Evolutionary conservation across 1,140 invertebrate genomes (phyloP).

Genomic region (Plodia interpunctella): DNA sequence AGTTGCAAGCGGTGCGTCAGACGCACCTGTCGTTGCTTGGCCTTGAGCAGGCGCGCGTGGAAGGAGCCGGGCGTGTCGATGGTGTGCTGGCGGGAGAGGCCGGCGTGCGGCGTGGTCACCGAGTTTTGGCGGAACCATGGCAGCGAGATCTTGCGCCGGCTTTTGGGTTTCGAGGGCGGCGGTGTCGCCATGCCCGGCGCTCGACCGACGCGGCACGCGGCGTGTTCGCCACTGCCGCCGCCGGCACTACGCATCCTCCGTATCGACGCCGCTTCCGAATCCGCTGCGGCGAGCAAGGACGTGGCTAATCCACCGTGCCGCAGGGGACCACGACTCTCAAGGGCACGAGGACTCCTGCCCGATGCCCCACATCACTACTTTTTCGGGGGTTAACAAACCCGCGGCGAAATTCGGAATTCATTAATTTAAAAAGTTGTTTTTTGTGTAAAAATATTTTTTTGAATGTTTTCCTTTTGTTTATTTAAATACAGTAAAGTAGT

Average conservation of each 20-base stretch:
- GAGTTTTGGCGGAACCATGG: constrained; percentile 92
- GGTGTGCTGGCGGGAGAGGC: constrained; percentile 89
- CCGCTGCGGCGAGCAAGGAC: constrained; percentile 33
- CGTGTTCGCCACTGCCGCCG: constrained; percentile 55
- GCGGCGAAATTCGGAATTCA: too few species aligned
- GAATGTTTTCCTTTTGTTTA: too few species aligned
- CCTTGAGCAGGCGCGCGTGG: constrained; percentile 80
- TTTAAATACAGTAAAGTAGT: too few species aligned
- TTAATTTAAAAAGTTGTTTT: too few species aligned
- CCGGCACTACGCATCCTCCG: constrained; percentile 72
- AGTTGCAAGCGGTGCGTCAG: constrained; percentile 17
- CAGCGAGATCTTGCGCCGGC: constrained; percentile 89
- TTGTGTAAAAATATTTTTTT: too few species aligned
- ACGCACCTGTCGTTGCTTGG: constrained; percentile 60
- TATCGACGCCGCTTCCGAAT: constrained; percentile 69
- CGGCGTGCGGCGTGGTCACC: constrained; percentile 81
- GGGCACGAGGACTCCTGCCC: background rate
- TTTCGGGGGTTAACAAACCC: too few species aligned
- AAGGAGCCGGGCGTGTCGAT: constrained; percentile 92
- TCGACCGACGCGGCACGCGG: constrained; percentile 55
- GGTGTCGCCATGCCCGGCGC: constrained; percentile 70
- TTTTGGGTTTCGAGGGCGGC: constrained; percentile 79
- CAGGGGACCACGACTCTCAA: constrained; percentile 10
- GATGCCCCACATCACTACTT: background rate
- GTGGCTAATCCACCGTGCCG: constrained; percentile 35